Conservation (phyloP, 2,113 vertebrate species). For the Corvus moneduloides region DNA sequence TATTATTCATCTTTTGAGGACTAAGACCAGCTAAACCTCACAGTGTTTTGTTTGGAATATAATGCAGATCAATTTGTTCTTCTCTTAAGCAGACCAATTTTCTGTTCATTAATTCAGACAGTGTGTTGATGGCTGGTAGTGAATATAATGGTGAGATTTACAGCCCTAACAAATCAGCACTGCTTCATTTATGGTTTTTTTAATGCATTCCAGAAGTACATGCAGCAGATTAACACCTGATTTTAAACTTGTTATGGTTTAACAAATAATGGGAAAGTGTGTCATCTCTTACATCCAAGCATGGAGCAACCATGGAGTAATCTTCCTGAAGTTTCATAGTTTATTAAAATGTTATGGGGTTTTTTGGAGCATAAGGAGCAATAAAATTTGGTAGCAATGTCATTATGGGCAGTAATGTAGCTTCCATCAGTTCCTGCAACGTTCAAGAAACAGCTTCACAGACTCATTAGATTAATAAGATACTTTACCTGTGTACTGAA, state of each 20-base stretch:
- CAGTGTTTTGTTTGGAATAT: slow-evolving; percentile 8
- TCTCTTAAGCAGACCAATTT: slow-evolving; percentile 51
- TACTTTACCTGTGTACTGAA: neutral
- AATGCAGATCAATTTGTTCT: slow-evolving; percentile 38
- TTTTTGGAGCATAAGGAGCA: neutral
- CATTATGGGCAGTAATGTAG: neutral
- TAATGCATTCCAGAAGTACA: neutral
- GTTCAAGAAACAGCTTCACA: neutral
- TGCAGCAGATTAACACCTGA: neutral
- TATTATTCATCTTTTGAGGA: slow-evolving; percentile 4
- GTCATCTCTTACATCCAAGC: neutral
- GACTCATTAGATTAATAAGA: neutral
- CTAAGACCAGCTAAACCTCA: neutral
- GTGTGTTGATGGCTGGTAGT: neutral
- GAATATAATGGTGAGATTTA: slow-evolving; percentile 37
- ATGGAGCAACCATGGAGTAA: neutral
- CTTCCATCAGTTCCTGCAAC: neutral
- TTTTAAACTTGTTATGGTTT: neutral
- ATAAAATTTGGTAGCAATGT: neutral
- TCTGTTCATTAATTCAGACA: slow-evolving; percentile 45
- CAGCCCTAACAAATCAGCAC: neutral
- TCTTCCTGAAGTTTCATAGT: neutral
- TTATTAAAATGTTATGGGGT: neutral
- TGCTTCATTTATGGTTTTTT: neutral
- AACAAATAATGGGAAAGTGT: neutral